Evolutionary conservation across 2,888 invertebrate species (phyloP), one percentile per base, ranked within the genome.

Genomic region (Folsomia manolachei): DNA sequence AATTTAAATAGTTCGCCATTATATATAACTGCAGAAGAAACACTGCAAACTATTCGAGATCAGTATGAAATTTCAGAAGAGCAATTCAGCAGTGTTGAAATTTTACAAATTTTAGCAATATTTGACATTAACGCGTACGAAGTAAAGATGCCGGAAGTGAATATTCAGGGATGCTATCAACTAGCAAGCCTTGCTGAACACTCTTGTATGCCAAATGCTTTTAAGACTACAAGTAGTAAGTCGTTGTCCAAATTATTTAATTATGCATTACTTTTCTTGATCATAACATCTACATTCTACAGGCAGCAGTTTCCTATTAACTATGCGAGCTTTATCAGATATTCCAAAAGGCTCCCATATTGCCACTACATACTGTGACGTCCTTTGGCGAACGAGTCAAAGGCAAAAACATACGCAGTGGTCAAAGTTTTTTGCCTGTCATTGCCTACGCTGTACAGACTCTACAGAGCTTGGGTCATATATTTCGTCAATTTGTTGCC

Each of bases 281-380:
- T 56, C 18, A 7, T 56, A n/a, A 56, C 56, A 19, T 56, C 19
- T 56, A n/a, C n/a, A 7, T 23, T 62, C 9, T 24, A 62, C 23
- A 77, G 79, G 75, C 26, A 64, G 71, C 24, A 73, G 27, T 19
- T 52, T 78, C 19, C 69, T 71, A 25, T 70, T 81, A 21, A 79
- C 77, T 18, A 67, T 81, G 2, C 65, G 80, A 64, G 81, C 81
- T 18, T 71, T 77, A 19, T 71, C 69, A 21, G 73, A 77, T 39
- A 78, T 81, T 69, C 71, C 73, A 7, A 72, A 75, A 65, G 80
- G 80, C 18, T 25, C 75, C 19, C 77, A 79, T 62, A 71, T 81
- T 25, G 67, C 78, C n/a, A 80, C 79, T 1, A 75, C 78, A 11
- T 81, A 81, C 70, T 80, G 79, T 70, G 81, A 81, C 65, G 71